Conservation (phyloP, 1,140 invertebrate genomes). For the Drosophila teissieri region DNA sequence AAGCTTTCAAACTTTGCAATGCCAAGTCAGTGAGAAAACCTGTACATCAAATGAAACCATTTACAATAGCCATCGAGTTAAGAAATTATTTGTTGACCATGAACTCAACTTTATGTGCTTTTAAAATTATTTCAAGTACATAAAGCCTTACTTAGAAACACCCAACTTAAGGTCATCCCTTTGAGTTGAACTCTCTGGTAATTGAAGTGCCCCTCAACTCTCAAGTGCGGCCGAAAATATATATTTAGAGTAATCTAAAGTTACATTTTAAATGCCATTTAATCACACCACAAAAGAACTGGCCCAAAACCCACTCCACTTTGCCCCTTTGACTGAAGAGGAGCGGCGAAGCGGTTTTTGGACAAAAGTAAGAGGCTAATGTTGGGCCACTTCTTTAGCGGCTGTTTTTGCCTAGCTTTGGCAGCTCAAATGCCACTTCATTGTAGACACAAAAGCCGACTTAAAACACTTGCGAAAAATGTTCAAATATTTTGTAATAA, state of each 20-base stretch:
- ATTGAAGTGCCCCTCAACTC: slow-evolving; percentile 35
- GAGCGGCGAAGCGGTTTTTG: slow-evolving; percentile 4
- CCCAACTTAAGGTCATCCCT: slow-evolving; percentile 16
- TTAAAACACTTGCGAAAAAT: slow-evolving; percentile 82
- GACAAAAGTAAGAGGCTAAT: slow-evolving; percentile 54
- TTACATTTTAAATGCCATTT: slow-evolving; percentile 77
- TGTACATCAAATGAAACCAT: not conserved
- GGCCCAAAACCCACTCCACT: slow-evolving; percentile 30
- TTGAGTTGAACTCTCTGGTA: slow-evolving; percentile 17
- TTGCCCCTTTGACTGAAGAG: not conserved
- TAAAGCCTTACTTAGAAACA: not conserved
- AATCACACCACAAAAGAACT: slow-evolving; percentile 82
- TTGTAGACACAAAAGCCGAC: slow-evolving; percentile 80
- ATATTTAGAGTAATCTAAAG: slow-evolving; percentile 72
- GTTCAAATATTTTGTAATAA: slow-evolving; percentile 82
- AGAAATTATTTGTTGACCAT: not conserved
- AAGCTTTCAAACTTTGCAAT: not conserved
- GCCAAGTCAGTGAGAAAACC: not conserved
- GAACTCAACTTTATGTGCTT: not conserved
- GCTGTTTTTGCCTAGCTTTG: slow-evolving; percentile 45
- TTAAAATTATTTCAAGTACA: not conserved
- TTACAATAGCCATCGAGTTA: not conserved
- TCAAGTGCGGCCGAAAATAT: slow-evolving; percentile 21
- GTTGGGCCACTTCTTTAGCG: slow-evolving; percentile 32
- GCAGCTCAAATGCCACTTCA: slow-evolving; percentile 74